phyloP scores from a whole-genome alignment of 2,888 invertebrate species.

The Chaetogeoica ovagalla region DNA sequence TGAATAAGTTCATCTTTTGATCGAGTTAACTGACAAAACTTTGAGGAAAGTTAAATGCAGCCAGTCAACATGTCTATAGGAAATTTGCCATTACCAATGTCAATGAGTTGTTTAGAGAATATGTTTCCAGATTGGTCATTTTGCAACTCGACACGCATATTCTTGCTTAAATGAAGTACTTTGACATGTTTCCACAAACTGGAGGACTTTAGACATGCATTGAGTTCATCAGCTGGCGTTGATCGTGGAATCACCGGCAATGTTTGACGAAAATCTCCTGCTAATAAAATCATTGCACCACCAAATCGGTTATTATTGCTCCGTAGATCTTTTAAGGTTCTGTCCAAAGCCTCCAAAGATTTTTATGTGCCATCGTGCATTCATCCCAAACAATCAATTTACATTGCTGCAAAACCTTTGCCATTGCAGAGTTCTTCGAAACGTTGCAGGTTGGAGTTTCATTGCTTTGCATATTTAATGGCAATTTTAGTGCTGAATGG shows the following conservation, averaged over 20 bases:
- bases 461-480: too few relatives aligned
- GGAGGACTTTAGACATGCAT: constrained; percentile 54
- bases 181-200: constrained; percentile 54
- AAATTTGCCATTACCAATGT: too few relatives aligned
- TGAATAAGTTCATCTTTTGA: too few relatives aligned
- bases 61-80: too few relatives aligned
- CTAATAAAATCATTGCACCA: constrained; percentile 31
- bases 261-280: constrained; percentile 58
- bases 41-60: constrained; percentile 55
- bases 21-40: constrained; percentile 54
- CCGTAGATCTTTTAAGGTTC: too few relatives aligned
- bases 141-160: constrained; percentile 27
- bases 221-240: constrained; percentile 25
- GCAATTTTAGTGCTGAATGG: too few relatives aligned
- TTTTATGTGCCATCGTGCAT: constrained; percentile 59
- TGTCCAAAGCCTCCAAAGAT: not conserved
- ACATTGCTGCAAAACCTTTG: too few relatives aligned
- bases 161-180: constrained; percentile 33
- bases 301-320: too few relatives aligned
- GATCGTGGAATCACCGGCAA: constrained; percentile 56
- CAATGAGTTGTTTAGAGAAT: not conserved
- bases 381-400: constrained; percentile 57
- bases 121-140: constrained; percentile 22
- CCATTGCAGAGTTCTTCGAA: too few relatives aligned
- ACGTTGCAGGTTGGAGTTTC: too few relatives aligned